These are phyloP conservation scores for Cygnus olor DNA, from an alignment of 2,797 vertebrate genomes.

Conservation along the genomic window DNA sequence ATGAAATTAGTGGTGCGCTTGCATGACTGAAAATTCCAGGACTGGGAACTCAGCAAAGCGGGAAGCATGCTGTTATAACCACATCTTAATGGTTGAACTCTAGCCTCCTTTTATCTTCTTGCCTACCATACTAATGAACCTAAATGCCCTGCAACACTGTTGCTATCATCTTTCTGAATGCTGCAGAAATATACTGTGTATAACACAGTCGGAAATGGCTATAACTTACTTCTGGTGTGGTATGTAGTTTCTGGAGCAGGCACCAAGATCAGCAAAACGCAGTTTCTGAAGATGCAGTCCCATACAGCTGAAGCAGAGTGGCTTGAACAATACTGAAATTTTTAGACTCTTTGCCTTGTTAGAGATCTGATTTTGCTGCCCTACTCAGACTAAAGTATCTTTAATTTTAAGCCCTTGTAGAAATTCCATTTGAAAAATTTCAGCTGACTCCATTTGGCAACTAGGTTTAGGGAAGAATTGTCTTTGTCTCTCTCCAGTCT, in stretches of 20 bases:
- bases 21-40: neutral
- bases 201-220: neutral
- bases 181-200: neutral
- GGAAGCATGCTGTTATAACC: neutral
- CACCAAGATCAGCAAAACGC: neutral
- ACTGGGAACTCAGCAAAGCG: neutral
- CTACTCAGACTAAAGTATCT: constrained; percentile 15
- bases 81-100: neutral
- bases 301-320: neutral
- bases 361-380: constrained; percentile 22
- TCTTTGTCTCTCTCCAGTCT: constrained; percentile 33
- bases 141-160: neutral
- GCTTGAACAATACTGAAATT: neutral
- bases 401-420: constrained; percentile 39
- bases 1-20: neutral
- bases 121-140: neutral
- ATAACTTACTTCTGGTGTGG: neutral
- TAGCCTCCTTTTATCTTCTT: constrained; percentile 23
- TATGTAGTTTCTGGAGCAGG: neutral
- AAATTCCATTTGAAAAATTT: constrained; percentile 58
- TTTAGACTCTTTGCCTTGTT: neutral
- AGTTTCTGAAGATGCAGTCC: neutral
- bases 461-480: constrained; percentile 23
- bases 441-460: constrained; percentile 20
- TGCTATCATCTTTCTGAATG: neutral